Evolutionary conservation across 2,888 invertebrate species (phyloP).

Genomic region (Nasonovia ribisnigri): DNA sequence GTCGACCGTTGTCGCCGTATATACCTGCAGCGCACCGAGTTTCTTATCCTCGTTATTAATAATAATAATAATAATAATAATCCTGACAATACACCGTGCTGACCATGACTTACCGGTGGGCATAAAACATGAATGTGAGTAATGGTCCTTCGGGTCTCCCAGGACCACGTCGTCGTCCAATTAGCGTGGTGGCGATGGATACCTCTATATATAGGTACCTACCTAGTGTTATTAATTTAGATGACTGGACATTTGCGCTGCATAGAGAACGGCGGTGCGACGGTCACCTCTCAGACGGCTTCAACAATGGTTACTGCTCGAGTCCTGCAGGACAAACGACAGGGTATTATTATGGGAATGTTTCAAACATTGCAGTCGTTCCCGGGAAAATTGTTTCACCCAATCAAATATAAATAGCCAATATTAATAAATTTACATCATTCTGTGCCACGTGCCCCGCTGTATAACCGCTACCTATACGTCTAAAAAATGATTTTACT

Average conservation of each 20-base stretch:
- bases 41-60: conserved; percentile 31
- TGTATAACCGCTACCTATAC: too few relatives aligned
- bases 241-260: conserved; percentile 33
- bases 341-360: conserved; percentile 20
- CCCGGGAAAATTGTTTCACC: background rate
- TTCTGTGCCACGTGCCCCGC: background rate
- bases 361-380: background rate
- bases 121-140: conserved; percentile 46
- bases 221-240: conserved; percentile 48
- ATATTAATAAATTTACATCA: background rate
- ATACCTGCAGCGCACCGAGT: background rate
- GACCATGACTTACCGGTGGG: conserved; percentile 20
- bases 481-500: background rate
- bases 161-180: conserved; percentile 8
- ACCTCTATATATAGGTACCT: background rate
- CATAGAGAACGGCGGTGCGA: background rate
- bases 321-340: conserved; percentile 12
- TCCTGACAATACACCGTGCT: background rate
- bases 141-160: conserved; percentile 24
- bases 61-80: conserved; percentile 27
- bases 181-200: conserved; percentile 19
- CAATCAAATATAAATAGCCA: background rate
- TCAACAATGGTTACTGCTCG: background rate
- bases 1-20: background rate
- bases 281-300: background rate